phyloP scores from a whole-genome alignment of 2,888 invertebrate species.

The Cryptocheilus praepositus region DNA sequence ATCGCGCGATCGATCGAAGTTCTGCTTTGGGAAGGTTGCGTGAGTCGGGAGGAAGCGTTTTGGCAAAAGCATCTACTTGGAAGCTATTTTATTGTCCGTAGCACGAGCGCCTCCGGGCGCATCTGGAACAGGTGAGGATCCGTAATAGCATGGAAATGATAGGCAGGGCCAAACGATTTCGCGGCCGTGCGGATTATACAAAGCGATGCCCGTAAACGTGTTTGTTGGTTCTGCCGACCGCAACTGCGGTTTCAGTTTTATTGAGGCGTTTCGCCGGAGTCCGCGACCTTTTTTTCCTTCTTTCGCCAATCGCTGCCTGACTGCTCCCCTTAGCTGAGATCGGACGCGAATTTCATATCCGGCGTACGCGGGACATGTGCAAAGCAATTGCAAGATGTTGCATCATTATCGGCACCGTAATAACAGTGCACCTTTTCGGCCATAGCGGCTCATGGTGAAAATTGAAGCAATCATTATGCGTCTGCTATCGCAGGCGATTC shows the following conservation, averaged over 20 bases:
- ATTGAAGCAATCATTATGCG: too few species aligned
- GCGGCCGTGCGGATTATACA: slow-evolving; percentile 42
- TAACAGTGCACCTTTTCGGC: too few species aligned
- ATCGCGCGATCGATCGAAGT: too few species aligned
- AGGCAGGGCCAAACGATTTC: slow-evolving; percentile 42
- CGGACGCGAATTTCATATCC: too few species aligned
- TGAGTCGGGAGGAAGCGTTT: slow-evolving; percentile 4
- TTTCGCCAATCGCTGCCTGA: background rate
- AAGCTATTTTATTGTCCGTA: slow-evolving; percentile 31
- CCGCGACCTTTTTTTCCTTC: slow-evolving; percentile 10
- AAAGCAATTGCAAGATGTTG: too few species aligned
- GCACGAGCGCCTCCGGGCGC: slow-evolving; percentile 16
- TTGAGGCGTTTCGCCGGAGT: slow-evolving; percentile 38
- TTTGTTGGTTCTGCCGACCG: slow-evolving; percentile 56
- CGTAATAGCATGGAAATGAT: slow-evolving; percentile 63
- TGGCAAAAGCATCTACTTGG: slow-evolving; percentile 12
- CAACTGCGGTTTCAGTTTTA: slow-evolving; percentile 50
- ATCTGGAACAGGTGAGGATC: slow-evolving; percentile 48
- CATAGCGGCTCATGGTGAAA: too few species aligned
- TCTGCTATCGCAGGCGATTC: too few species aligned
- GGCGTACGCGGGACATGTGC: too few species aligned
- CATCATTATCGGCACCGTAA: too few species aligned
- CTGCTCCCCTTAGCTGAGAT: too few species aligned
- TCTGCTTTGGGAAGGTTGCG: slow-evolving; percentile 8
- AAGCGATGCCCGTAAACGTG: slow-evolving; percentile 42